Evolutionary conservation across 2,113 vertebrate genomes (phyloP), one percentile per base, ranked within the genome.

Genomic region (Ptilonorhynchus violaceus): DNA sequence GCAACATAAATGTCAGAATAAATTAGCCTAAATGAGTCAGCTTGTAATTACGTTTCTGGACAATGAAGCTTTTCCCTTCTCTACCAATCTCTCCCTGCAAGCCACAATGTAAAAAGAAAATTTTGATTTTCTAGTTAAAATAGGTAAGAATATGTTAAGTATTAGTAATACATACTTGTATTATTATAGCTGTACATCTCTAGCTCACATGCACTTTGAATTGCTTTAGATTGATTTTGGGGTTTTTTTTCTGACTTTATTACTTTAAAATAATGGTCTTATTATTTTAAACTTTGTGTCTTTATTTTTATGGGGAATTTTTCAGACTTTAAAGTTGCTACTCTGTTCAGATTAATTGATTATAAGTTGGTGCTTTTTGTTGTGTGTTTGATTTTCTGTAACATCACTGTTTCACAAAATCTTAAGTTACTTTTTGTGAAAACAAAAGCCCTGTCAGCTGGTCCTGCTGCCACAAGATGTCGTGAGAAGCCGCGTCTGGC

Each of bases 401-500:
- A 11, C 35, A 35, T 19, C 30, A 6, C 60, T 58, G 42, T 53
- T 73, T 76, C 47, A 28, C 39, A 75, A 56, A 25, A 27, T 69
- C 47, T 83, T 56, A 17, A 46, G 41, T 83, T 7, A 39, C 11
- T 46, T 75, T 20, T 50, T 33, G 13, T 37, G 55, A 53, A 83
- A 79, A 70, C 30, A 58, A 31, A n/a, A 39, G 21, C 37, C 33
- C 33, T n/a, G 94, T 80, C 70, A 78, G 63, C 59, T 78, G 92
- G 68, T 87, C 47, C 35, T 4, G 4, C 91, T 95, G 93, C 96
- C 96, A 96, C 95, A 96, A 96, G 96, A 59, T 96, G 96, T 97
- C 95, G 64, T 85, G 91, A 93, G 89, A 93, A 97, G 86, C 95
- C 27, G 0, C 27, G 25, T 73, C 85, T 92, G 3, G 6, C 67